Evolutionary conservation across 2,797 vertebrate species (phyloP), one percentile per base, ranked within the genome.

Genomic region (Xyrichtys novacula): DNA sequence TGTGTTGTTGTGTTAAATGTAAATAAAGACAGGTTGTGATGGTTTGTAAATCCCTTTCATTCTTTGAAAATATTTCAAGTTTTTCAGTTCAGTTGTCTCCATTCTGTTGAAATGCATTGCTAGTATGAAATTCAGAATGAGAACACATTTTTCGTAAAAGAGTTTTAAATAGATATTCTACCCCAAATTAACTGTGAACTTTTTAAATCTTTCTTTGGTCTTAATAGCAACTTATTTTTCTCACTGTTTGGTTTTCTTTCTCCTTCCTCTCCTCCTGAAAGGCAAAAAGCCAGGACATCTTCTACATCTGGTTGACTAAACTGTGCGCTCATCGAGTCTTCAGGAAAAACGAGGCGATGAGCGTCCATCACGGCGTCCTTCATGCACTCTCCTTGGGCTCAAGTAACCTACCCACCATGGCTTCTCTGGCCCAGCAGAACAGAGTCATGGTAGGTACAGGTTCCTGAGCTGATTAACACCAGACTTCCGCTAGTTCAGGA

Each of bases 291-390:
- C 93, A 93, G 0, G 96, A 97, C 7, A 58, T 96, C 9, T 97
- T 97, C 70, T 91, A 95, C 76, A 96, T 95, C 80, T 97, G 96
- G 96, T 78, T 97, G 69, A 93, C 95, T 60, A 96, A 96, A 86
- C 91, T 98, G 39, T 95, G 94, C 31, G 88, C 91, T 38, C 97
- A 98, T 31, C 96, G 96, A 8, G 82, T 92, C 3, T 96, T 89
- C 0, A 94, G 92, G 80, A 92, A 89, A 39, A 93, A 91, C 0
- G 95, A 96, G 60, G 84, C 91, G 0, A 58, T 94, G 76, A 89
- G 53, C 6, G 73, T 92, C 22, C 93, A 94, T 20, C 89, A 78
- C 0, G 93, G 91, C 0, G 89, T 95, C 44, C 87, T 94, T 5
- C 88, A 92, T 1, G 93, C 93, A 0, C 83, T 95, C 11, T 90